Percentiles rank a stretch among this genome's conserved stretches.
These are phyloP conservation scores for Metopia argyrocephala DNA, from an alignment of 2,888 invertebrate genomes.

Conservation along the genomic window DNA sequence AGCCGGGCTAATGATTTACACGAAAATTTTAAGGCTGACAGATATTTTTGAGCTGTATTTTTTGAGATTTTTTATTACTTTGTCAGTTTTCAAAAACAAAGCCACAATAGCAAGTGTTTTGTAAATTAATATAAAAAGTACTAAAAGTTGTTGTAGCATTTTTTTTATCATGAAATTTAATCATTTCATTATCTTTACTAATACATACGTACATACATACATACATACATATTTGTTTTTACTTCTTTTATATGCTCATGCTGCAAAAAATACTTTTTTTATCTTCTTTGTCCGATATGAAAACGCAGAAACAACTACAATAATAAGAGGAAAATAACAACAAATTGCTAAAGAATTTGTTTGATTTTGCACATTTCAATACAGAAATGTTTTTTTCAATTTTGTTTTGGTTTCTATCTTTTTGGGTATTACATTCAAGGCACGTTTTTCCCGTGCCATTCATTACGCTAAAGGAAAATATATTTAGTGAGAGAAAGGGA, in stretches of 20 bases:
- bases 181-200: constrained; percentile 41
- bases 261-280: constrained; percentile 54
- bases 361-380: constrained; percentile 21
- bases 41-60: no score
- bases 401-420: constrained; percentile 39
- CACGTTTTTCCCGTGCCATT: constrained; percentile 52
- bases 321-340: background rate
- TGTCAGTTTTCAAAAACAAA: background rate
- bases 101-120: constrained; percentile 3
- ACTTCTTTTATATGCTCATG: background rate
- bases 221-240: no score
- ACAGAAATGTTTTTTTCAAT: constrained; percentile 43
- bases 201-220: background rate
- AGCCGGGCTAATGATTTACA: no score
- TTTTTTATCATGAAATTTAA: constrained; percentile 45
- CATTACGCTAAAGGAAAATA: constrained; percentile 29
- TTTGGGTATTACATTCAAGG: constrained; percentile 52
- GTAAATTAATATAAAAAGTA: constrained; percentile 4
- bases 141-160: background rate
- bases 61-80: background rate
- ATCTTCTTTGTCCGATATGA: constrained; percentile 28
- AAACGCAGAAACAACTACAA: constrained; percentile 38
- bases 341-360: background rate
- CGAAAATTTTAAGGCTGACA: no score
- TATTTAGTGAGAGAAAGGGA: constrained; percentile 21